Percentiles rank a stretch among this genome's conserved stretches.
phyloP scores from a whole-genome alignment of 2,888 invertebrate species.

The Melieria picta region DNA sequence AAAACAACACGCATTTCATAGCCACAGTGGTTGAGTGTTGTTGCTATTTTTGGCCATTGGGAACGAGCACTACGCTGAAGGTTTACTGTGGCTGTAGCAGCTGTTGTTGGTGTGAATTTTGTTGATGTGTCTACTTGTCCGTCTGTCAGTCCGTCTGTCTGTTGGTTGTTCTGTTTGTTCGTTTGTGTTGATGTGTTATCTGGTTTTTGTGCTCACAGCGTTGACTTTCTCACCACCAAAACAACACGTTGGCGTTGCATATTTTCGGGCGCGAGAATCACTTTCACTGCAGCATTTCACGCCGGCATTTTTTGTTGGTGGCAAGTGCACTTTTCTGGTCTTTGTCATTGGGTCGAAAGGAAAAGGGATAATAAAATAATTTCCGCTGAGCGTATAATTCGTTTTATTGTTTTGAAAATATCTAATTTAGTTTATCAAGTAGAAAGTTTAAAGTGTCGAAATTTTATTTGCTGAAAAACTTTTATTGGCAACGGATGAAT shows the following conservation, averaged over 20 bases:
- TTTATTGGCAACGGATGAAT: too few relatives aligned
- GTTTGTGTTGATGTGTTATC: not conserved
- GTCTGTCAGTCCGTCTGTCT: not conserved
- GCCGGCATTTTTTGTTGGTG: too few relatives aligned
- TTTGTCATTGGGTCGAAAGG: too few relatives aligned
- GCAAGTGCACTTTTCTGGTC: too few relatives aligned
- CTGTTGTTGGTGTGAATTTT: conserved; percentile 1
- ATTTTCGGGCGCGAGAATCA: conserved; percentile 4
- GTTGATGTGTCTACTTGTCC: not conserved
- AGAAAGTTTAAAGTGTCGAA: too few relatives aligned
- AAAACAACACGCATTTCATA: conserved; percentile 15
- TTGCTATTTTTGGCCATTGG: not conserved
- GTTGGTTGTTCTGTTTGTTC: not conserved
- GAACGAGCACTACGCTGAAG: not conserved
- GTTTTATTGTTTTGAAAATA: too few relatives aligned
- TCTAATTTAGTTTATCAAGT: too few relatives aligned
- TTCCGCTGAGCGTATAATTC: too few relatives aligned
- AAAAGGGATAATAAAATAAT: too few relatives aligned
- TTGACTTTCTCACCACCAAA: conserved; percentile 16
- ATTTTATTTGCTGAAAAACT: too few relatives aligned
- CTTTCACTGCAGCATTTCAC: too few relatives aligned
- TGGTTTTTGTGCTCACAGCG: conserved; percentile 10
- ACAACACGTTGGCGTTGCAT: conserved; percentile 16
- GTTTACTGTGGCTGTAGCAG: not conserved
- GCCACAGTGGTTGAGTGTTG: conserved; percentile 20